These are phyloP conservation scores for Leucophenga varia DNA, from an alignment of 1,140 invertebrate species.

Conservation along the genomic window DNA sequence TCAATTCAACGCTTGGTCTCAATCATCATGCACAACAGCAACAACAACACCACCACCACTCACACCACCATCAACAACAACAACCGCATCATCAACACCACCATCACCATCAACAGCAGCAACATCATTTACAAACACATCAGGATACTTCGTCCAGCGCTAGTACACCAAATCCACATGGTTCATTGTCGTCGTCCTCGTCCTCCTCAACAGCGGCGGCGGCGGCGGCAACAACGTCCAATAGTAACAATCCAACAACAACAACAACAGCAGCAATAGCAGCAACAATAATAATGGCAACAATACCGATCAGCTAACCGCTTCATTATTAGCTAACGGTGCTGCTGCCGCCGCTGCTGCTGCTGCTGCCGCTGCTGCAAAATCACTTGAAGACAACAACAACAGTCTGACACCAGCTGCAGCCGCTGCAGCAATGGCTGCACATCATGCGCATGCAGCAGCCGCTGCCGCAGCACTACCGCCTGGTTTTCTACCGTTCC, in stretches of 20 bases:
- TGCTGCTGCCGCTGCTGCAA: background rate
- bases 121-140: conserved; percentile 18
- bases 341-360: too few species aligned
- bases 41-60: background rate
- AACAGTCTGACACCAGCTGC: conserved; percentile 36
- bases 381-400: conserved; percentile 36
- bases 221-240: conserved; percentile 23
- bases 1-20: too few species aligned
- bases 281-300: background rate
- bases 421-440: conserved; percentile 38
- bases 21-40: conserved; percentile 28
- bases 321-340: too few species aligned
- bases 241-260: conserved; percentile 27
- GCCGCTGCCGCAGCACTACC: conserved; percentile 24
- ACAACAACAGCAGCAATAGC: conserved; percentile 15
- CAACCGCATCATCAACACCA: conserved; percentile 6
- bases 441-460: conserved; percentile 33
- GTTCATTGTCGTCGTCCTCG: too few species aligned
- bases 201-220: background rate
- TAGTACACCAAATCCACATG: conserved; percentile 40
- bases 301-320: too few species aligned
- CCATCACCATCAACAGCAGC: conserved; percentile 24
- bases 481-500: conserved; percentile 43
- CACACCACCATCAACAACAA: background rate
- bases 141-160: conserved; percentile 43